Base-by-base conservation (phyloP, 2,888 invertebrate species). In the Notodonta dromedarius region DNA sequence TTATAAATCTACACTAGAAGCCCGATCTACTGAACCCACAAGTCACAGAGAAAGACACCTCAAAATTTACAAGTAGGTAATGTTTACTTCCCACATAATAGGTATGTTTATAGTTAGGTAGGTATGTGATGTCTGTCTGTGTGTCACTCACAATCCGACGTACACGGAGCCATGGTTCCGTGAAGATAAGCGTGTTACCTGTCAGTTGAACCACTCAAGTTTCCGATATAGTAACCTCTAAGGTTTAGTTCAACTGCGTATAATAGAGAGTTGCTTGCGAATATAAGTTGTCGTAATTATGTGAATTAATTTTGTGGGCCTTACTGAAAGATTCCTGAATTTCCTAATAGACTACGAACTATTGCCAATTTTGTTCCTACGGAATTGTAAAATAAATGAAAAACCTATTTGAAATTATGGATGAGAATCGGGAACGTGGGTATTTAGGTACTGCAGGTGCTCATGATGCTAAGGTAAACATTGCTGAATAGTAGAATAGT, bases 151-250 rank as follows among this genome's bases (percentile, higher is more conserved):
- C 40, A 62, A 67, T 65, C 63, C 62, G 57, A 68, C 66, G 60
- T 58, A 61, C 61, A 73, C 57, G 53, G 67, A 67, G 59, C 61
- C 69, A 69, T 67, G 65, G 64, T 57, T 57, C 69, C 63, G 63
- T 69, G 62, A 69, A 79, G 78, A 79, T 78, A 78, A 79, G 72
- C 71, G 39, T 60, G 72, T 74, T 71, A 67, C 74, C 65, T 70
- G 77, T 71, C 78, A 69, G 69, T 66, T 65, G 67, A 74, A 70
- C 64, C 57, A 59, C 64, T 58, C 58, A 42, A 46, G 46, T 56
- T 60, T 63, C 61, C 62, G 56, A 69, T 70, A 65, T 67, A 66
- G 63, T 53, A 57, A 58, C 56, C 53, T 61, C 56, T 40, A 60
- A 65, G 60, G 69, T 64, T 69, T 71, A 46, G 46, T 46, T 46